Conservation (phyloP, 2,797 vertebrate species). For the Tragelaphus oryx region DNA sequence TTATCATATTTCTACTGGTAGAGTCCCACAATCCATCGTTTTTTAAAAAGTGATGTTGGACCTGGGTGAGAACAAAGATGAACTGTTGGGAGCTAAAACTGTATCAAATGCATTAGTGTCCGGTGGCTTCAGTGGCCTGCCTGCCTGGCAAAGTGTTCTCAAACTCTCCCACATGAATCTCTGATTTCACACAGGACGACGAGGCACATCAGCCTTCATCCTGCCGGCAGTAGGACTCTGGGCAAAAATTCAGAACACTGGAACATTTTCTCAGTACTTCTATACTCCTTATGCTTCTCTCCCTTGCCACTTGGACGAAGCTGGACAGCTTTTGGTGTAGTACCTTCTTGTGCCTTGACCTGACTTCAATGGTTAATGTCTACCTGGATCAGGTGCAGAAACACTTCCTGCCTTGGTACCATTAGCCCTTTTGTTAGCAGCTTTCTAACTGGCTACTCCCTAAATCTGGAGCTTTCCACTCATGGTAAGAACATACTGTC, state of each 20-base stretch:
- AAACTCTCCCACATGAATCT: accelerated
- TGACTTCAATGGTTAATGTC: background rate
- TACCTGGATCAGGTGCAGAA: background rate
- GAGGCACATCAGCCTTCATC: background rate
- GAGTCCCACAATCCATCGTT: accelerated
- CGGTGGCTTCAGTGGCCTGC: background rate
- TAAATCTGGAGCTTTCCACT: background rate
- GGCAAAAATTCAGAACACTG: background rate
- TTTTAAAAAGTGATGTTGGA: background rate
- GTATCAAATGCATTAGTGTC: background rate
- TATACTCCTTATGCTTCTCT: accelerated
- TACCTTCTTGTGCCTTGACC: background rate
- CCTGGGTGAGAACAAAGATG: background rate
- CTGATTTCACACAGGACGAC: accelerated
- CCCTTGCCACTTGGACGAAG: background rate
- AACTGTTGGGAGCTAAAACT: background rate
- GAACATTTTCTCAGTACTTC: background rate
- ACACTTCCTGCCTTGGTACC: background rate
- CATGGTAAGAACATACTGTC: too few species aligned
- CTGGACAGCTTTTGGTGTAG: background rate
- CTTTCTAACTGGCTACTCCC: background rate
- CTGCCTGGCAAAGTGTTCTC: background rate
- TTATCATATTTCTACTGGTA: background rate
- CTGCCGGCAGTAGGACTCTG: background rate
- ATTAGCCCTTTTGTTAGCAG: accelerated